Evolutionary conservation across 1,140 invertebrate genomes (phyloP), one percentile per base, ranked within the genome.

Genomic region (Bactericera cockerelli): DNA sequence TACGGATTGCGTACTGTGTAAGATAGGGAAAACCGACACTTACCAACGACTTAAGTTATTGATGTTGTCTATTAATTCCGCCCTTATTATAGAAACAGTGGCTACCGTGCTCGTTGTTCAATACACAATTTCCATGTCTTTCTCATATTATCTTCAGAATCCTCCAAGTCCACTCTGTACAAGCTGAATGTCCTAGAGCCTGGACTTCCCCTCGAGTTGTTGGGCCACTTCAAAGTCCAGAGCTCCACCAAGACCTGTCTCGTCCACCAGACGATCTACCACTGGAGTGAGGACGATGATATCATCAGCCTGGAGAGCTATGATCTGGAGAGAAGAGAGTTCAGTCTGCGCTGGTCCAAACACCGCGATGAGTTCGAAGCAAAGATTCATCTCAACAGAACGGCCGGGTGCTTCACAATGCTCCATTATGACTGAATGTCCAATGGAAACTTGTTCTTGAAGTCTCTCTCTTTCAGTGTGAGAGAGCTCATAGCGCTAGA

Each of bases 181-280:
- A 49, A 49, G 22, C 22, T 49, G 22, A 49, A 49, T n/a, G 42
- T 49, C 4, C 8, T 19, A 4, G 42, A 49, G 19, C 8, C 6
- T 10, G 22, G 19, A 6, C 22, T 49, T 8, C 42, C 42, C n/a
- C 42, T 19, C 3, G 61, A 65, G 39, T 13, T 49, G 25, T 36
- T 68, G 10, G 67, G 67, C 14, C 11, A 62, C 21, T 69, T 67
- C 39, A 28, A 57, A 49, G 55, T 58, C 26, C 36, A 58, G 36
- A 61, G 58, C n/a, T n/a, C n/a, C 2, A 58, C 61, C 16, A 67
- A 68, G 49, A 62, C 66, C 36, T 69, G 67, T 58, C 54, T 68
- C 33, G 59, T 67, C 13, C 59, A 62, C 10, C 36, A 65, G 19
- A 31, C 16, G 19, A 65, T 67, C 22, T 68, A 64, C 58, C 56